These are phyloP conservation scores for Pyrocephalus nanus DNA, from an alignment of 2,797 vertebrate species.

Conservation along the genomic window DNA sequence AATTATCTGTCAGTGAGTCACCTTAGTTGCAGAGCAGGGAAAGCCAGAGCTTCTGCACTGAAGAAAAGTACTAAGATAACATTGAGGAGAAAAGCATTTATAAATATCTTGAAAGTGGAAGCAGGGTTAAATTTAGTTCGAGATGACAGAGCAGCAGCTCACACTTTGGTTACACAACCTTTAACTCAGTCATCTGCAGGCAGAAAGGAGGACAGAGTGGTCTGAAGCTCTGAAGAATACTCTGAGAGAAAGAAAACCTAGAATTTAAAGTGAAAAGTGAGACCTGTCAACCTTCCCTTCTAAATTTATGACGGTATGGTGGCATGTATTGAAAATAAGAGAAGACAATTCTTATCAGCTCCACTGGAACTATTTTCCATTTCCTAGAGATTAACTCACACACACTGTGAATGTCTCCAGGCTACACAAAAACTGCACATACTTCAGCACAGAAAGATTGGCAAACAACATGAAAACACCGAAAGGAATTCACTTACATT, in stretches of 20 bases:
- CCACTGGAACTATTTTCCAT: background rate
- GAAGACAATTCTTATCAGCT: background rate
- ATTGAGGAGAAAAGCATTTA: background rate
- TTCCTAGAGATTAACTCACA: background rate
- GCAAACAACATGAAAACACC: background rate
- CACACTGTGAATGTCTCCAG: background rate
- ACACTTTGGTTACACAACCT: background rate
- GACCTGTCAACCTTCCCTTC: background rate
- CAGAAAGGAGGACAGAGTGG: background rate
- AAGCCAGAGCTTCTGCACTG: background rate
- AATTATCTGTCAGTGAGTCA: background rate
- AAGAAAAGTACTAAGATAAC: background rate
- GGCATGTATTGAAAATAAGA: background rate
- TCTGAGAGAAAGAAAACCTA: background rate
- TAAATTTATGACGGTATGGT: background rate
- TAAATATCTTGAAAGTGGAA: slow-evolving; percentile 10
- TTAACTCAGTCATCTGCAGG: background rate
- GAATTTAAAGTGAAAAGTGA: background rate
- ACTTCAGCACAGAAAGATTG: background rate
- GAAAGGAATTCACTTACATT: background rate
- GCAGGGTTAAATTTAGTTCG: background rate
- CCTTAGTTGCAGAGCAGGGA: background rate
- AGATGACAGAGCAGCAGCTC: background rate
- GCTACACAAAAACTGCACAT: background rate
- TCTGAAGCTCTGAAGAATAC: background rate